A percentile compares a stretch with the other conserved stretches of the same genome.
phyloP scores from a whole-genome alignment of 2,797 vertebrate species.

The Martes flavigula region DNA sequence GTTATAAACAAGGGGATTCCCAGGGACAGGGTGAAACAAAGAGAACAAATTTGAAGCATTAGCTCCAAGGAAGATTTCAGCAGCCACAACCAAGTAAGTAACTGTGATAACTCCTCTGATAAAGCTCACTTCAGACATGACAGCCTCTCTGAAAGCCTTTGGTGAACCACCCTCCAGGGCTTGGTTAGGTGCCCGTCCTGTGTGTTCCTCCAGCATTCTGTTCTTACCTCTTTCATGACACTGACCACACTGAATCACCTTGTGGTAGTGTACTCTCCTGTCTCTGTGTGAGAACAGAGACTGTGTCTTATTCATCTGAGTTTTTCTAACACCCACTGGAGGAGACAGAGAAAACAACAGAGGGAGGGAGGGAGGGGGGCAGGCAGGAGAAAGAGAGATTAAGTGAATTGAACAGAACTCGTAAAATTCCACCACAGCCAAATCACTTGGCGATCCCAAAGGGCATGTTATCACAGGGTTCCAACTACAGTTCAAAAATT shows the following conservation, averaged over 20 bases:
- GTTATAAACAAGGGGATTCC: not conserved
- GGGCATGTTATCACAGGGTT: not conserved
- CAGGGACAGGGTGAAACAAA: not conserved
- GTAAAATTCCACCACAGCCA: not conserved
- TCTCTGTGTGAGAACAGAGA: not conserved
- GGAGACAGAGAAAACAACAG: not conserved
- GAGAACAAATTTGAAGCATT: not conserved
- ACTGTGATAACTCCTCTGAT: not conserved
- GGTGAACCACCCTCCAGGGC: not conserved
- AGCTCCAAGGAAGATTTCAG: not conserved
- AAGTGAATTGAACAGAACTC: slow-evolving; percentile 12
- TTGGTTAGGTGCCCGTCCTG: not conserved
- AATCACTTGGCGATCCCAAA: not conserved
- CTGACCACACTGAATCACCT: not conserved
- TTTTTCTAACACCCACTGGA: not conserved
- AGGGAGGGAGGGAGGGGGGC: not conserved
- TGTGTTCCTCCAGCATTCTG: not conserved
- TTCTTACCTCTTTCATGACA: not conserved
- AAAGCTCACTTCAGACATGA: not conserved
- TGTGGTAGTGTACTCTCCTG: not conserved
- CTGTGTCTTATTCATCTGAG: not conserved
- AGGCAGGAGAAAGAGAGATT: not conserved
- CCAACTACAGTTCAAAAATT: not conserved
- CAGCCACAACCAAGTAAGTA: not conserved
- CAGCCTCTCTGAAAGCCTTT: not conserved